Base-by-base conservation (phyloP, 2,113 vertebrate species). In the Calyptommatus sinebrachiatus region DNA sequence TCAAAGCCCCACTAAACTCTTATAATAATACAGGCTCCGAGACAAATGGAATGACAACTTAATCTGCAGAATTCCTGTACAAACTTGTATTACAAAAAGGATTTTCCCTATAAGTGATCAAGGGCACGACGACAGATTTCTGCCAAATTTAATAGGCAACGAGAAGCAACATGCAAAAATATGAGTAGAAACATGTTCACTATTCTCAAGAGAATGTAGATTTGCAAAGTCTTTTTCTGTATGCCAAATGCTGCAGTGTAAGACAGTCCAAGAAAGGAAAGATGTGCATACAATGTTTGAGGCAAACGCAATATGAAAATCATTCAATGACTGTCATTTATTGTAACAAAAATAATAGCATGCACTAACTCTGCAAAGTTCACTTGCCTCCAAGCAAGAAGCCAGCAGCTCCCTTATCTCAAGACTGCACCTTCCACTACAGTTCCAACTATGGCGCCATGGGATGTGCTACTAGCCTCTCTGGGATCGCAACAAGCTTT, bases 181-280 rank as follows among this genome's bases (percentile, higher is more conserved):
- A 60, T n/a, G 68, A 12, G 78, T 28, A 6, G 63, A 53, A 50
- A 75, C 63, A 69, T 65, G 72, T 81, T 67, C 50, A 28, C 71
- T 72, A 3, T 50, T 61, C 72, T 65, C 28, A 41, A 10, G 28
- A 20, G 24, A 41, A 24, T 12, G 22, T n/a, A 45, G 31, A 57
- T 66, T 8, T 20, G 2, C 5, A 8, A 31, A 53, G 20, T 14
- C 5, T 24, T 7, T 24, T 7, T 10, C 50, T 4, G 71, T 53
- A 29, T 2, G 26, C 11, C 22, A 26, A 67, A 48, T 35, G 26
- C 69, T 69, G n/a, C 31, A 24, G 69, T 69, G 24, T 4, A 61
- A 8, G 26, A 26, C 63, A 9, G 20, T 57, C 26, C 57, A 31
- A 24, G 11, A 9, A 16, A 67, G n/a, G n/a, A 62, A 62, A 62